A percentile compares a stretch with the other conserved stretches of the same genome.
These are phyloP conservation scores for Naja naja DNA, from an alignment of 2,113 vertebrate genomes.

Conservation along the genomic window DNA sequence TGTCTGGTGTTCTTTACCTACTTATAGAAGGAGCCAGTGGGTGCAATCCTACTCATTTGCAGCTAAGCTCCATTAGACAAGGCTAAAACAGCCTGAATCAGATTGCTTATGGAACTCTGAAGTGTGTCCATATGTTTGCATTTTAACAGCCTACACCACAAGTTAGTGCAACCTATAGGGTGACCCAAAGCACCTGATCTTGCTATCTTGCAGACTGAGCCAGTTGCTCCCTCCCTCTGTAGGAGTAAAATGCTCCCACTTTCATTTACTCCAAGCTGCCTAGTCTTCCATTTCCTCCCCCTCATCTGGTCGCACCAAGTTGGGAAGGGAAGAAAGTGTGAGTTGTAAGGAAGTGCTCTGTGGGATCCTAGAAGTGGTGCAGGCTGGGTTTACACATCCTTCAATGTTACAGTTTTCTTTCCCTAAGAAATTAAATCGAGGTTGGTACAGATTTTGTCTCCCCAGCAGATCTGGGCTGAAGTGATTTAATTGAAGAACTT, in stretches of 20 bases:
- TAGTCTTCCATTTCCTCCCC: neutral
- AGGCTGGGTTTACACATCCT: neutral
- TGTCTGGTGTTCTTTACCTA: neutral
- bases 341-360: neutral
- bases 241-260: neutral
- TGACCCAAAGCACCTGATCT: too few relatives aligned
- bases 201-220: neutral
- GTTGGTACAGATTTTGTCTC: neutral
- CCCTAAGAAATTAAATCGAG: neutral
- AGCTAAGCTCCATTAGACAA: neutral
- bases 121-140: neutral
- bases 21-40: neutral
- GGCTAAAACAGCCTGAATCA: neutral
- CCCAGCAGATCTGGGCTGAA: neutral
- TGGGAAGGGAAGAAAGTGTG: neutral
- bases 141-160: neutral
- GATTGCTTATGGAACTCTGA: neutral
- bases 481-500: neutral
- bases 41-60: neutral
- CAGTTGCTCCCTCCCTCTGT: neutral
- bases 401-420: neutral
- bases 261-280: neutral
- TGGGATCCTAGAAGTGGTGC: neutral
- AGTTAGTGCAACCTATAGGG: neutral
- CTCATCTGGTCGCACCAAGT: neutral